Conservation (phyloP, 2,113 vertebrate genomes). For the Rhegmatorhina hoffmannsi region DNA sequence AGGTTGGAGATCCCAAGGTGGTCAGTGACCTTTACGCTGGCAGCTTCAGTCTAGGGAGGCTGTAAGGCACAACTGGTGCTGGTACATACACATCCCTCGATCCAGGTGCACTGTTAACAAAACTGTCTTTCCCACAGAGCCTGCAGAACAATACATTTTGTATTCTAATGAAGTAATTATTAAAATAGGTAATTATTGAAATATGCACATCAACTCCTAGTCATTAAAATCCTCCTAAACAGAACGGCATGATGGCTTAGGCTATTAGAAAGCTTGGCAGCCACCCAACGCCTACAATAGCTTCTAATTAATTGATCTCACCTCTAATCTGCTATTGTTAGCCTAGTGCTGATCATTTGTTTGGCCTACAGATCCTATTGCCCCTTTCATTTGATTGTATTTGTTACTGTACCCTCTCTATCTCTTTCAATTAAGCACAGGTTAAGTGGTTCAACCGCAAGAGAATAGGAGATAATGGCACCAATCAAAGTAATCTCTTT, state of each 20-base stretch:
- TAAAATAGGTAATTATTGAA: conserved; percentile 87
- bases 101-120: conserved; percentile 43
- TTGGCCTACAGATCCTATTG: conserved; percentile 85
- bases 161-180: conserved; percentile 85
- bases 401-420: conserved; percentile 88
- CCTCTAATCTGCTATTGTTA: conserved; percentile 89
- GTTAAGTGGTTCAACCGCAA: conserved; percentile 88
- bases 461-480: conserved; percentile 88
- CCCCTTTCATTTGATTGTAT: conserved; percentile 86
- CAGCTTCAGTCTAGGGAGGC: not conserved
- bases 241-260: conserved; percentile 78
- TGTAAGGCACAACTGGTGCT: accelerated
- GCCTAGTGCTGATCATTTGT: conserved; percentile 85
- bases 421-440: conserved; percentile 91
- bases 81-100: not conserved
- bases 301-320: conserved; percentile 89
- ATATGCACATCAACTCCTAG: conserved; percentile 82
- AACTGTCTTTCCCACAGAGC: conserved; percentile 52
- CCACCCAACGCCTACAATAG: conserved; percentile 83
- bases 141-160: conserved; percentile 72
- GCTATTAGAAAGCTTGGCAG: conserved; percentile 86
- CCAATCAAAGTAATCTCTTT: conserved; percentile 89
- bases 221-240: conserved; percentile 85
- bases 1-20: not conserved
- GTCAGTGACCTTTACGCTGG: not conserved